Evolutionary conservation across 2,888 invertebrate genomes (phyloP).

Genomic region (Dorcus parallelipipedus): DNA sequence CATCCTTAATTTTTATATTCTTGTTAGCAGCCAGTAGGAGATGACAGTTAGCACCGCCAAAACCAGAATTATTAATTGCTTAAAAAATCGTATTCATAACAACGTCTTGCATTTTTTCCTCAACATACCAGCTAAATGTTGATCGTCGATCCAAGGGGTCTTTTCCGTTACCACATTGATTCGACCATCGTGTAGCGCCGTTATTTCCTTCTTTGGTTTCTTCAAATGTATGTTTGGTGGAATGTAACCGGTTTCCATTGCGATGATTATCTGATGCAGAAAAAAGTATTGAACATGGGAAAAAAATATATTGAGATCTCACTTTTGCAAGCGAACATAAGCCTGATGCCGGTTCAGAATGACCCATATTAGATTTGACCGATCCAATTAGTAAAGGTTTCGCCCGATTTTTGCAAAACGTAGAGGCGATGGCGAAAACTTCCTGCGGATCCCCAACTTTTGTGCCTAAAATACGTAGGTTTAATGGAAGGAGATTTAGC

Average conservation of each 20-base stretch:
- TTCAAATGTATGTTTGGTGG: slow-evolving; percentile 83
- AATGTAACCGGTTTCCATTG: slow-evolving; percentile 75
- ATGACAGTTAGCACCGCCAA: slow-evolving; percentile 84
- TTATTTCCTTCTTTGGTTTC: slow-evolving; percentile 51
- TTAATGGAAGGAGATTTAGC: slow-evolving; percentile 20
- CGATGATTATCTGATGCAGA: slow-evolving; percentile 47
- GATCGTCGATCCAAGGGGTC: slow-evolving; percentile 59
- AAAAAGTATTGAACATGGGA: neutral
- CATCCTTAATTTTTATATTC: slow-evolving; percentile 61
- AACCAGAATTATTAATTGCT: slow-evolving; percentile 81
- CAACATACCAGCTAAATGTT: slow-evolving; percentile 68
- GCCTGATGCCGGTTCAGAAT: slow-evolving; percentile 83
- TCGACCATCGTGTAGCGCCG: slow-evolving; percentile 61
- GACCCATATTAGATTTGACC: slow-evolving; percentile 92
- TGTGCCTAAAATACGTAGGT: slow-evolving; percentile 53
- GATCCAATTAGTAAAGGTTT: slow-evolving; percentile 82
- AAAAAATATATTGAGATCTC: too few species aligned
- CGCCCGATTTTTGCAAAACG: slow-evolving; percentile 70
- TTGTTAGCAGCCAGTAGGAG: slow-evolving; percentile 59
- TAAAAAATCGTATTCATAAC: slow-evolving; percentile 39
- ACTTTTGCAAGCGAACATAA: slow-evolving; percentile 80
- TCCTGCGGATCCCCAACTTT: slow-evolving; percentile 91
- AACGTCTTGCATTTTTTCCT: too few species aligned
- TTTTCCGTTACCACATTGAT: slow-evolving; percentile 71
- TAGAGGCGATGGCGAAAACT: slow-evolving; percentile 74